Evolutionary conservation across 2,888 invertebrate species (phyloP).

Genomic region (Drosophila lutescens): DNA sequence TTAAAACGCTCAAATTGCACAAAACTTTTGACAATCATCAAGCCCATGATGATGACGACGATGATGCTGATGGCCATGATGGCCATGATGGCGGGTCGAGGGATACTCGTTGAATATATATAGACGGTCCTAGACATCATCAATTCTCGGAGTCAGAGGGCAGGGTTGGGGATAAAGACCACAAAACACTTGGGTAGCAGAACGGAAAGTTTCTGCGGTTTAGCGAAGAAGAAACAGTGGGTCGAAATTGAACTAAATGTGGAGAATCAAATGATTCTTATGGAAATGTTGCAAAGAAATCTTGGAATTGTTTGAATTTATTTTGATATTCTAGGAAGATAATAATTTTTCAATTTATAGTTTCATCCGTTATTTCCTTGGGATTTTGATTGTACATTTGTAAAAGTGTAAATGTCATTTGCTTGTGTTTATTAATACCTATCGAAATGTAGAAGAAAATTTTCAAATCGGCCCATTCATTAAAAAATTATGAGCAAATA

Average conservation of each 20-base stretch:
- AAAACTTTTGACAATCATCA: conserved; percentile 55
- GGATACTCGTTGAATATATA: not conserved
- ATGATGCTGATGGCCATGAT: conserved; percentile 29
- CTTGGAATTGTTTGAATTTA: too few species aligned
- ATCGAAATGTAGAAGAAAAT: too few species aligned
- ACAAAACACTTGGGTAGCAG: conserved; percentile 66
- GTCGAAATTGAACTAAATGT: not conserved
- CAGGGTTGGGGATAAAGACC: conserved; percentile 31
- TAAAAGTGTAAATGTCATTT: too few species aligned
- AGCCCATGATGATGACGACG: conserved; percentile 23
- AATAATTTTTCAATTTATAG: too few species aligned
- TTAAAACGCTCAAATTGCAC: conserved; percentile 50
- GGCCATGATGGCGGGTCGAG: conserved; percentile 12
- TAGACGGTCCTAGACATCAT: conserved; percentile 56
- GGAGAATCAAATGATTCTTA: too few species aligned
- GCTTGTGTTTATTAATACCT: too few species aligned
- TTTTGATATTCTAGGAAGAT: too few species aligned
- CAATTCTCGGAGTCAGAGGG: conserved; percentile 50
- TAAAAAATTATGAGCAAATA: too few species aligned
- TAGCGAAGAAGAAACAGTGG: conserved; percentile 22
- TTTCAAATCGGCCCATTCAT: too few species aligned
- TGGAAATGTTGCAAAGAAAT: too few species aligned
- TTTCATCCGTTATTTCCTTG: too few species aligned
- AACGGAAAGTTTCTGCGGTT: conserved; percentile 56
- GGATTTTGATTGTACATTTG: too few species aligned